These are phyloP conservation scores for Cheiracanthium punctorium DNA, from an alignment of 2,888 invertebrate species.

Conservation along the genomic window DNA sequence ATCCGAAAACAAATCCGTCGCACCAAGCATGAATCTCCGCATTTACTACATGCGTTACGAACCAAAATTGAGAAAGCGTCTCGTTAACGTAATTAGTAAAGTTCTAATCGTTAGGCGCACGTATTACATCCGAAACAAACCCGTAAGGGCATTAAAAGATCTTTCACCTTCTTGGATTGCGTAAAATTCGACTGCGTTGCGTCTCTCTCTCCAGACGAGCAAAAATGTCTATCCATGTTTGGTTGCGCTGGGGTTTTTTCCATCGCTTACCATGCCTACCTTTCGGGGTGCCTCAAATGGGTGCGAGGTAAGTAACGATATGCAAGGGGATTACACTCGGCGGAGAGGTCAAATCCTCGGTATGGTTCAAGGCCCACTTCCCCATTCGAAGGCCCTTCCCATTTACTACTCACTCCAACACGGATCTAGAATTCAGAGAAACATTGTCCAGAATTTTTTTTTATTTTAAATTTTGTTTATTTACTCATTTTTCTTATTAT, in stretches of 20 bases:
- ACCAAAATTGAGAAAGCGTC: too few species aligned
- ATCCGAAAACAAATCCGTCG: too few species aligned
- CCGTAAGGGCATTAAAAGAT: too few species aligned
- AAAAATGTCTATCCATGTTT: neutral
- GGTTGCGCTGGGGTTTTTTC: neutral
- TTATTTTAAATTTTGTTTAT: neutral
- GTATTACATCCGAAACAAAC: too few species aligned
- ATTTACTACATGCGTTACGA: too few species aligned
- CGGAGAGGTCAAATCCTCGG: neutral
- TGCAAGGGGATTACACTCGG: constrained; percentile 9
- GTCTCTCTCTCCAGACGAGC: too few species aligned
- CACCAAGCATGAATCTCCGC: too few species aligned
- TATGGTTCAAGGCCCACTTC: constrained; percentile 1
- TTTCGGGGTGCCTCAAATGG: neutral
- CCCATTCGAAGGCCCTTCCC: constrained; percentile 12
- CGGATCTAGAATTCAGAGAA: constrained; percentile 12
- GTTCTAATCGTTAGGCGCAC: too few species aligned
- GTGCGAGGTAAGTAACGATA: neutral
- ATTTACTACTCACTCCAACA: neutral
- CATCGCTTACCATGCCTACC: neutral
- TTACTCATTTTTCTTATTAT: neutral
- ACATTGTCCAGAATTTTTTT: neutral
- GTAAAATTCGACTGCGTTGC: too few species aligned
- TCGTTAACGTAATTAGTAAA: too few species aligned
- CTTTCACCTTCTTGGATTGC: too few species aligned